These are phyloP conservation scores for Rhabdomys pumilio DNA, from an alignment of 2,797 vertebrate genomes.

Conservation along the genomic window DNA sequence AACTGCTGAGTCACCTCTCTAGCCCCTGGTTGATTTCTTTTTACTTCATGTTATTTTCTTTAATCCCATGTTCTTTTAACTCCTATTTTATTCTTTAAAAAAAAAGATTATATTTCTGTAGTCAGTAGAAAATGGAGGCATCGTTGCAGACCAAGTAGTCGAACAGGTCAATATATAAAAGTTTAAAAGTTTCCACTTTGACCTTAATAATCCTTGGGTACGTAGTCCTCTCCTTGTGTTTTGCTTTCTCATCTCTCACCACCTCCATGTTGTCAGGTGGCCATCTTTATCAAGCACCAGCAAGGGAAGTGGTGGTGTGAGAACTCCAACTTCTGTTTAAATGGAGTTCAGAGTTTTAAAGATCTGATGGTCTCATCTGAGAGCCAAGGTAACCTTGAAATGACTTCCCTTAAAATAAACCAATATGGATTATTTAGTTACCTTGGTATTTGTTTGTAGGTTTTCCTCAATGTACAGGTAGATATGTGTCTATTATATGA, in stretches of 20 bases:
- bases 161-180: not conserved
- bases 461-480: constrained; percentile 11
- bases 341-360: constrained; percentile 51
- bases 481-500: not conserved
- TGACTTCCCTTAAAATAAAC: constrained; percentile 61
- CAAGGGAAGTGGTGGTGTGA: not conserved
- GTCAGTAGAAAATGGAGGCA: constrained; percentile 50
- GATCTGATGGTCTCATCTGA: not conserved
- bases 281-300: not conserved
- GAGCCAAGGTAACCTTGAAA: not conserved
- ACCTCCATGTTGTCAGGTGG: not conserved
- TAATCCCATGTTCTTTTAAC: constrained; percentile 38
- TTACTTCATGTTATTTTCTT: constrained; percentile 57
- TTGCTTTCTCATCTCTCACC: not conserved
- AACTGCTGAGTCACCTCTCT: not conserved
- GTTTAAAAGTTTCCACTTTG: constrained; percentile 2
- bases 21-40: constrained; percentile 23
- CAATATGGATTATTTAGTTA: constrained; percentile 41
- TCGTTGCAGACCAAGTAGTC: not conserved
- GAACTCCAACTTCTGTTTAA: constrained; percentile 20
- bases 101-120: constrained; percentile 20
- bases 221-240: not conserved
- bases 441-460: constrained; percentile 31
- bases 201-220: not conserved
- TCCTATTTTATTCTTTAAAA: not conserved